Base-by-base conservation (phyloP, 2,797 vertebrate species). In the Xerus rutilus region DNA sequence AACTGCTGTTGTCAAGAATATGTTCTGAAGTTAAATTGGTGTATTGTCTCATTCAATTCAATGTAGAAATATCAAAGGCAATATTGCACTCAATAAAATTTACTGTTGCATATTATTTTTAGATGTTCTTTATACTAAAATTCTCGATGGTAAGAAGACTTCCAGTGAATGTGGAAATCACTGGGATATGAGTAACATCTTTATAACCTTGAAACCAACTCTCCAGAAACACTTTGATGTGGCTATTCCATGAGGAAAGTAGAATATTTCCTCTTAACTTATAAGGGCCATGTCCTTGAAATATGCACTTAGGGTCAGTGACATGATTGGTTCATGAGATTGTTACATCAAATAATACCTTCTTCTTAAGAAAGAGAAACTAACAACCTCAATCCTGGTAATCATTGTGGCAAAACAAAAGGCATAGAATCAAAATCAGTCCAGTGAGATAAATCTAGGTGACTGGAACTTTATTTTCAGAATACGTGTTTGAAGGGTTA, bases 291-390 rank as follows among this genome's bases (percentile, higher is more conserved):
- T 64, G 39, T 79, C 78, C 65, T 93, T 93, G 89, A 92, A 91
- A 95, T 91, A 69, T 30, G 17, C 54, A 76, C 43, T 89, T 65
- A 91, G 23, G 39, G 45, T 94, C 85, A 92, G 65, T 77, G 91
- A 76, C 21, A 12, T 74, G 3, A 94, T 85, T 82, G 70, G 49
- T 82, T 97, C 17, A 35, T 64, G 47, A 91, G 76, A 92, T 77
- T 73, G 47, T 91, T 82, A 82, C 30, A 96, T 90, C 57, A 95
- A 87, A 83, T 28, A 92, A 69, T 77, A 72, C 65, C 47, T 93
- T 86, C 17, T 86, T 83, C 86, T 92, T 94, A 93, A 82, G 35
- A 94, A 94, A 79, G 25, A 88, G 25, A 96, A 86, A 7, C 14
- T 86, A 72, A 21, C 28, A 92, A 17, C 4, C 30, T 88, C 35